phyloP scores from a whole-genome alignment of 2,113 vertebrate genomes.

The Rhinoderma darwinii region DNA sequence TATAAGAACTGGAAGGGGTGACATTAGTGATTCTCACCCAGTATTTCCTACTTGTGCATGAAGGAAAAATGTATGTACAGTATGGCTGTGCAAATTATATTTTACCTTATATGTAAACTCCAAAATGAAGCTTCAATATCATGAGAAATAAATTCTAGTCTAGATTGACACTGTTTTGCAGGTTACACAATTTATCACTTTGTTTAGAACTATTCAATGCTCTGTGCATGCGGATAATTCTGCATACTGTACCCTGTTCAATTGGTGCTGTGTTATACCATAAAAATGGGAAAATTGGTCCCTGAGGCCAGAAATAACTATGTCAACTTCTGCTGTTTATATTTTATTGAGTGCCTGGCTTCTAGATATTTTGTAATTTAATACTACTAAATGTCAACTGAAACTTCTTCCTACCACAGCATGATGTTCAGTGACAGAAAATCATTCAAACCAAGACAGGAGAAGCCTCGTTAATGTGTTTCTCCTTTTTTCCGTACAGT shows the following conservation, averaged over 20 bases:
- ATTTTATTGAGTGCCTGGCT: conserved; percentile 73
- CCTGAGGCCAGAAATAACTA: conserved; percentile 72
- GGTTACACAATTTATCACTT: conserved; percentile 49
- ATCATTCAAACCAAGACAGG: conserved; percentile 72
- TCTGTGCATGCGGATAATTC: conserved; percentile 34
- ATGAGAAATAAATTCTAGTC: neutral
- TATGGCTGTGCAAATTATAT: no score
- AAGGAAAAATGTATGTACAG: no score
- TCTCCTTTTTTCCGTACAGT: conserved; percentile 61
- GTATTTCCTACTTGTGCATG: no score
- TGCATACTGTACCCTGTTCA: conserved; percentile 51
- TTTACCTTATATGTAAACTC: neutral
- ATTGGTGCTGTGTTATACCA: conserved; percentile 59
- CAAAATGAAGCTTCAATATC: neutral
- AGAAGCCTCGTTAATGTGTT: conserved; percentile 64
- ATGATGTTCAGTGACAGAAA: conserved; percentile 73
- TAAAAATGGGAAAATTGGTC: conserved; percentile 77
- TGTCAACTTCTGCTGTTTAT: conserved; percentile 74
- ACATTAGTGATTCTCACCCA: no score
- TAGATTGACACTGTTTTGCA: conserved; percentile 22
- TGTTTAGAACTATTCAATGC: conserved; percentile 17
- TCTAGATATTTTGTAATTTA: conserved; percentile 76
- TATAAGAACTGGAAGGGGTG: no score
- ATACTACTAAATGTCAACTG: conserved; percentile 74
- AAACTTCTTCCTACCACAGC: conserved; percentile 74